These are phyloP conservation scores for Zygothrica quintamaculata DNA, from an alignment of 2,888 invertebrate species.

Conservation along the genomic window DNA sequence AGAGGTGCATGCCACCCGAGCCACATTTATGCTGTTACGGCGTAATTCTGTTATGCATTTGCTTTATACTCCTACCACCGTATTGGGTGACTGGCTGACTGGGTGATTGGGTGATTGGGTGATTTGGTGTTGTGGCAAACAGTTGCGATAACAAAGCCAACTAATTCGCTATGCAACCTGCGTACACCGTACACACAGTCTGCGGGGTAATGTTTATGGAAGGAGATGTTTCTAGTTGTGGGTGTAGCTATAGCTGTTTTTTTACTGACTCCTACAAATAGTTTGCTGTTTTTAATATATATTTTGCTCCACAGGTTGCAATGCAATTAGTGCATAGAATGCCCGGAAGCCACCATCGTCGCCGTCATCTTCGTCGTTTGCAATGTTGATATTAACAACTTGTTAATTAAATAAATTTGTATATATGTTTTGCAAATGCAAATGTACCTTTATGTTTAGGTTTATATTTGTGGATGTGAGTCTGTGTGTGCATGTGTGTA, in stretches of 20 bases:
- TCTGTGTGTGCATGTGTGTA: neutral
- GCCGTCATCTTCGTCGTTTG: conserved; percentile 1
- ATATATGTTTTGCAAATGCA: conserved; percentile 3
- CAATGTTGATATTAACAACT: conserved; percentile 54
- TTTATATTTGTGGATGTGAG: neutral
- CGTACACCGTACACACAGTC: conserved; percentile 3
- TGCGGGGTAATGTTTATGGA: neutral
- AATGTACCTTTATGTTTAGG: too few species aligned
- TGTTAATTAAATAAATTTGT: conserved; percentile 69
- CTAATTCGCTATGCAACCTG: conserved; percentile 39
- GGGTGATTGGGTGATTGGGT: too few species aligned
- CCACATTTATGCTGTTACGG: conserved; percentile 43
- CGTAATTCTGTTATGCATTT: conserved; percentile 50
- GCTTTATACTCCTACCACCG: neutral
- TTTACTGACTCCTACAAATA: conserved; percentile 19
- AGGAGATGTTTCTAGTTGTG: neutral
- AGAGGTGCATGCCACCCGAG: conserved; percentile 20
- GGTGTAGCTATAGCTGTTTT: conserved; percentile 30
- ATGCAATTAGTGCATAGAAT: conserved; percentile 66
- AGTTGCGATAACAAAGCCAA: conserved; percentile 37
- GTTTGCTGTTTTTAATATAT: conserved; percentile 33
- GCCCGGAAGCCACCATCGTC: conserved; percentile 29
- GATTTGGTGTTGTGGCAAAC: conserved; percentile 2
- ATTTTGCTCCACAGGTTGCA: conserved; percentile 67
- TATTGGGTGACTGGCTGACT: conserved; percentile 6